phyloP scores from a whole-genome alignment of 2,113 vertebrate genomes.

The Mus spicilegus region DNA sequence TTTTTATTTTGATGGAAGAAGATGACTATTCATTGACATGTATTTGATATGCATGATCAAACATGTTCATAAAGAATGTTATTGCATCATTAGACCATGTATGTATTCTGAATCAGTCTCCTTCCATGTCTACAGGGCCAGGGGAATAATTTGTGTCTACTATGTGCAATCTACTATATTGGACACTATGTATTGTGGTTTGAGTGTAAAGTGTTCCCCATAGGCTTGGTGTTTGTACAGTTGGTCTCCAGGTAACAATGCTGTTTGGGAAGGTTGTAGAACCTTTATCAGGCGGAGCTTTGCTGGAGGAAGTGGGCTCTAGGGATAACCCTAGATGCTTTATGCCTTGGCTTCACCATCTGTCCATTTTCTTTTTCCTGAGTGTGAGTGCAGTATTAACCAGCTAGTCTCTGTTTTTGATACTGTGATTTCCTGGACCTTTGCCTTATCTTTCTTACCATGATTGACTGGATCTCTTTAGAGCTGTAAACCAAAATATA shows the following conservation, averaged over 20 bases:
- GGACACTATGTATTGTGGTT: not conserved
- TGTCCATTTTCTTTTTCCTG: not conserved
- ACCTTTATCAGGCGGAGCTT: not conserved
- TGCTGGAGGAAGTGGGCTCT: not conserved
- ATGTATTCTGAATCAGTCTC: conserved; percentile 14
- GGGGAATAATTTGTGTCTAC: not conserved
- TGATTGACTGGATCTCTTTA: not conserved
- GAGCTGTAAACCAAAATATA: not conserved
- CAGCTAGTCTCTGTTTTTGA: not conserved
- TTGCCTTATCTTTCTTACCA: not conserved
- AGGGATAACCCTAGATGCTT: not conserved
- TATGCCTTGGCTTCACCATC: not conserved
- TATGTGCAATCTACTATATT: not conserved
- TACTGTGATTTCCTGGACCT: not conserved
- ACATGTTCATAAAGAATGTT: not conserved
- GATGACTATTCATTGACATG: not conserved
- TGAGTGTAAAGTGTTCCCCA: not conserved
- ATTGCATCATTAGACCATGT: not conserved
- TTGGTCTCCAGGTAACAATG: not conserved
- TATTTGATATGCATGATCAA: not conserved
- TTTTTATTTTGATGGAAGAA: conserved; percentile 13
- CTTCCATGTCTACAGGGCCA: not conserved
- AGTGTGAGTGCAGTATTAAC: not conserved
- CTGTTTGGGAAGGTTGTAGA: not conserved
- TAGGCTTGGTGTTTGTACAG: not conserved